Conservation (phyloP, 2,888 invertebrate genomes). For the Tetropium fuscum region DNA sequence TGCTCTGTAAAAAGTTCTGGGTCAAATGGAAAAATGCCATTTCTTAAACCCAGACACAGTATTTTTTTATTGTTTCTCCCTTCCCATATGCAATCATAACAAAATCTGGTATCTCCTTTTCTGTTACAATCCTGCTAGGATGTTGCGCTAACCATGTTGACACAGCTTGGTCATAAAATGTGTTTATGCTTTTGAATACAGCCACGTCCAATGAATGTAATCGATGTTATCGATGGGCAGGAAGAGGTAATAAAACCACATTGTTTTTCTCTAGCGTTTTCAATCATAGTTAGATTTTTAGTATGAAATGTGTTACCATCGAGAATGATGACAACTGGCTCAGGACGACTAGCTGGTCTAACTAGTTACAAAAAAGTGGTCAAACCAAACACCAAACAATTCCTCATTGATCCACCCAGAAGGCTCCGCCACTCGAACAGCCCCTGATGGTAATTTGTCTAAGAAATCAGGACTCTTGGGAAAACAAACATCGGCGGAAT, state of each 20-base stretch:
- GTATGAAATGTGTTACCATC: background rate
- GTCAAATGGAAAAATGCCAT: background rate
- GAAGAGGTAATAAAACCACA: background rate
- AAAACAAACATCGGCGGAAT: too few relatives aligned
- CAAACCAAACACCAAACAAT: background rate
- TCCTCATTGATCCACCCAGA: background rate
- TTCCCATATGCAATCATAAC: background rate
- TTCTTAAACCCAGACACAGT: background rate
- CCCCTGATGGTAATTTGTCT: too few relatives aligned
- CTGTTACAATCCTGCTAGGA: background rate
- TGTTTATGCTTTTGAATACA: background rate
- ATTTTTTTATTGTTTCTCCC: background rate
- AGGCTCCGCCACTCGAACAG: too few relatives aligned
- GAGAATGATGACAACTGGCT: background rate
- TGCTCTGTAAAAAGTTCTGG: background rate
- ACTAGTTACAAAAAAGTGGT: background rate
- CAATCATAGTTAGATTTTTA: background rate
- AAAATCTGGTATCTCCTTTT: background rate
- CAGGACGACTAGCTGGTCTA: background rate
- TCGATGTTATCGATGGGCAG: background rate
- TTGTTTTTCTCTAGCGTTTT: background rate
- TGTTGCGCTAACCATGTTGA: background rate
- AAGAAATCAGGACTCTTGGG: too few relatives aligned
- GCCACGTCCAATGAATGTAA: background rate
- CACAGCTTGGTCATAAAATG: background rate